Evolutionary conservation across 2,888 invertebrate species (phyloP), one percentile per base, ranked within the genome.

Genomic region (Mechanitis mazaeus): DNA sequence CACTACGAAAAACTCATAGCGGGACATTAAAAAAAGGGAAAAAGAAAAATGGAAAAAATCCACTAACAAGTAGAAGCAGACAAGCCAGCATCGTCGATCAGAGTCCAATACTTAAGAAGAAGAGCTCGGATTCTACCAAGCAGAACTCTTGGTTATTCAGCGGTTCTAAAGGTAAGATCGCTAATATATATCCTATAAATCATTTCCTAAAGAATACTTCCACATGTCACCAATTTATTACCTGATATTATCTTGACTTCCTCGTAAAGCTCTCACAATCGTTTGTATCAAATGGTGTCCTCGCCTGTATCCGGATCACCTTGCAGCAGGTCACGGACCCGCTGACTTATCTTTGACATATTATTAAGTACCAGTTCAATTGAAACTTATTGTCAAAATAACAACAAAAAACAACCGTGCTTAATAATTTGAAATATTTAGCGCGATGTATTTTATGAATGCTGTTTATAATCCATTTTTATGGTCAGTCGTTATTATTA

Each of bases 141-240:
- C 81, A 81, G 53, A 88, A 85, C 60, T 86, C 87, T 54, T 90
- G 90, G 90, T 80, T 87, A 59, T 89, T 88, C 74, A 85, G 86
- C 66, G 79, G 77, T 61, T 77, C 80, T 53, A 79, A 75, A 84
- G 88, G 87, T 88, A 62, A 83, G 87, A 74, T 64, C 2, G 3
- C 42, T 42, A 42, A 9, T 3, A 42, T 11, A 9, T 9, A 9
- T 42, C 35, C 3, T 9, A 42, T 42, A 42, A 6, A 9, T 42
- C 11, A 42, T 9, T 7, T 5, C 35, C 38, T 60, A 35, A 46
- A 54, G 33, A 46, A 59, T 58, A 33, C 60, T 62, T 47, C 5
- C n/a, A 45, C 9, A 28, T 31, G 12, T 56, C 12, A 31, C 3
- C 45, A 33, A 20, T 31, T 11, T 31, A 11, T 31, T 11, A 11